These are phyloP conservation scores for Todiramphus saurophagus DNA, from an alignment of 2,113 vertebrate genomes.

Conservation along the genomic window DNA sequence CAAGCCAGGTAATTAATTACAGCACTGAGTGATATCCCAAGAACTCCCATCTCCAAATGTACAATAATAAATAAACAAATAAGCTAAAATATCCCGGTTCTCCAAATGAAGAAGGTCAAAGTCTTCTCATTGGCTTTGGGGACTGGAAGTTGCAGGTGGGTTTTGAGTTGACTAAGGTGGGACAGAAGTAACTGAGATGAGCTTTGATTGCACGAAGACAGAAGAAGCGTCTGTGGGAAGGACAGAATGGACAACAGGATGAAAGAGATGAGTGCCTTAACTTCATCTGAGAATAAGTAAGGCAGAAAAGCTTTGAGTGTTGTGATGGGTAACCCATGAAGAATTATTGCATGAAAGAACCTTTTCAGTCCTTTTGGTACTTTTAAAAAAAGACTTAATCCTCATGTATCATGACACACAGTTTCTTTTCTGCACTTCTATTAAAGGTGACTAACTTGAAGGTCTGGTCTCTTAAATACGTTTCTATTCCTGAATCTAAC, in stretches of 20 bases:
- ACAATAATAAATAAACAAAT: neutral
- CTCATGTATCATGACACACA: neutral
- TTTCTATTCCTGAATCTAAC: neutral
- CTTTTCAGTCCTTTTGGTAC: neutral
- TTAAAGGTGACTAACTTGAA: neutral
- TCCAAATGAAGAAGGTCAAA: neutral
- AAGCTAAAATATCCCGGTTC: neutral
- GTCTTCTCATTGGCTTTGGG: neutral
- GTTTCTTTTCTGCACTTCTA: neutral
- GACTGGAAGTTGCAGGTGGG: neutral
- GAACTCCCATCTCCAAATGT: neutral
- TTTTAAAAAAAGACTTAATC: neutral
- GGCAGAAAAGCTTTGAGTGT: neutral
- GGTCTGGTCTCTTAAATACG: neutral
- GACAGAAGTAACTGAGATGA: neutral
- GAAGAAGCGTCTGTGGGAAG: neutral
- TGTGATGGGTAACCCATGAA: neutral
- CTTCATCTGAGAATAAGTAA: neutral
- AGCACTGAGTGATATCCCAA: neutral
- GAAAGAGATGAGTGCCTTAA: neutral
- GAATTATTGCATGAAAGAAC: accelerated
- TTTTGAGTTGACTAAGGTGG: neutral
- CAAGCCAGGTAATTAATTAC: neutral
- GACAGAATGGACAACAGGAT: neutral
- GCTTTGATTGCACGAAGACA: neutral